Conservation (phyloP, 2,797 vertebrate genomes). For the Epinephelus malabaricus region DNA sequence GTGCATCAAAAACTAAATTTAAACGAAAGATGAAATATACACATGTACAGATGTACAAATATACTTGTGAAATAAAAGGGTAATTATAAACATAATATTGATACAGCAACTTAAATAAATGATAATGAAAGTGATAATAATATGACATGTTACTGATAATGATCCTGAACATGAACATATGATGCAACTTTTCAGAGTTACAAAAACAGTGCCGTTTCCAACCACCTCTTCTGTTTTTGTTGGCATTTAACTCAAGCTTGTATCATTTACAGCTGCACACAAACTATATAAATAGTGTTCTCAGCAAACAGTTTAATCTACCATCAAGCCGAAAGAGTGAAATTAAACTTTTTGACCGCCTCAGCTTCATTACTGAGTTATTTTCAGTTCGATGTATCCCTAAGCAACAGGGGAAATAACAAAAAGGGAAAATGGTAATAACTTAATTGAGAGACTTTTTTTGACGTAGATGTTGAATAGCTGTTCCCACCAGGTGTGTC, state of each 20-base stretch:
- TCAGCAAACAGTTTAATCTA: not conserved
- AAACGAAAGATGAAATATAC: too few relatives aligned
- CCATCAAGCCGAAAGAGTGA: constrained; percentile 9
- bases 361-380: constrained; percentile 28
- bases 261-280: not conserved
- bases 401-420: constrained; percentile 66
- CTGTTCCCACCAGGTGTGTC: constrained; percentile 68
- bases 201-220: not conserved
- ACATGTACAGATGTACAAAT: too few relatives aligned
- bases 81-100: too few relatives aligned
- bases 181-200: too few relatives aligned
- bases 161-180: too few relatives aligned
- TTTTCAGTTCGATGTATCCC: constrained; percentile 57
- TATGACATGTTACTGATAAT: too few relatives aligned
- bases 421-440: constrained; percentile 56
- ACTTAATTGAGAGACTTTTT: constrained; percentile 66
- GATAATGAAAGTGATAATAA: too few relatives aligned
- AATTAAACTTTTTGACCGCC: constrained; percentile 19
- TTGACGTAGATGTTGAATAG: constrained; percentile 55
- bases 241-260: not conserved
- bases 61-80: too few relatives aligned
- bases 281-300: not conserved
- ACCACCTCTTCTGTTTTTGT: constrained; percentile 4
- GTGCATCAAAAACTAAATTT: too few relatives aligned
- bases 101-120: too few relatives aligned